These are phyloP conservation scores for Hydrolagus affinis DNA, from an alignment of 2,113 vertebrate species.

Conservation along the genomic window DNA sequence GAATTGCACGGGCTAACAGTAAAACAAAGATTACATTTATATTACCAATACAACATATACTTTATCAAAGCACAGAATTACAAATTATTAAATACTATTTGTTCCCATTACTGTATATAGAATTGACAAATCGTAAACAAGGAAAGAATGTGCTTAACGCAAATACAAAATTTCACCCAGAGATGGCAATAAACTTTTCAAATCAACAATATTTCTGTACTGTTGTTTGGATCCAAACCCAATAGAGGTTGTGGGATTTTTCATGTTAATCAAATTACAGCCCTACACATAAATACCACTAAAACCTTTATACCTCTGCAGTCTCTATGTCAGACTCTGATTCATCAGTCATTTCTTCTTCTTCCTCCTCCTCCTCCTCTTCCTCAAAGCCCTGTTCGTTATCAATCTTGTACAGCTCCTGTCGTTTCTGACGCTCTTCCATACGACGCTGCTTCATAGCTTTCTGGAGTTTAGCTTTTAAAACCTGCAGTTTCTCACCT, in stretches of 20 bases:
- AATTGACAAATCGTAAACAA: too few relatives aligned
- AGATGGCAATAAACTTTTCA: too few relatives aligned
- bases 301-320: background rate
- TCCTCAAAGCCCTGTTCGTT: constrained; percentile 83
- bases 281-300: too few relatives aligned
- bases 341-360: constrained; percentile 69
- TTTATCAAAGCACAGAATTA: background rate
- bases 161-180: too few relatives aligned
- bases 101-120: too few relatives aligned
- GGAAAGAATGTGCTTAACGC: too few relatives aligned
- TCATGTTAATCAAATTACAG: too few relatives aligned
- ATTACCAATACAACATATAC: background rate
- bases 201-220: too few relatives aligned
- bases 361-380: constrained; percentile 70
- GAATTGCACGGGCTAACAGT: constrained; percentile 60
- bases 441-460: constrained; percentile 83
- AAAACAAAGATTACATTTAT: background rate
- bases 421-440: constrained; percentile 74
- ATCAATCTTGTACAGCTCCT: constrained; percentile 73
- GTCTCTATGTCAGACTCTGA: constrained; percentile 65
- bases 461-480: constrained; percentile 86
- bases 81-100: background rate
- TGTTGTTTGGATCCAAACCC: too few relatives aligned
- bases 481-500: constrained; percentile 79
- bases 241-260: too few relatives aligned